Evolutionary conservation across 2,888 invertebrate species (phyloP), one percentile per base, ranked within the genome.

Genomic region (Dicycla oo): DNA sequence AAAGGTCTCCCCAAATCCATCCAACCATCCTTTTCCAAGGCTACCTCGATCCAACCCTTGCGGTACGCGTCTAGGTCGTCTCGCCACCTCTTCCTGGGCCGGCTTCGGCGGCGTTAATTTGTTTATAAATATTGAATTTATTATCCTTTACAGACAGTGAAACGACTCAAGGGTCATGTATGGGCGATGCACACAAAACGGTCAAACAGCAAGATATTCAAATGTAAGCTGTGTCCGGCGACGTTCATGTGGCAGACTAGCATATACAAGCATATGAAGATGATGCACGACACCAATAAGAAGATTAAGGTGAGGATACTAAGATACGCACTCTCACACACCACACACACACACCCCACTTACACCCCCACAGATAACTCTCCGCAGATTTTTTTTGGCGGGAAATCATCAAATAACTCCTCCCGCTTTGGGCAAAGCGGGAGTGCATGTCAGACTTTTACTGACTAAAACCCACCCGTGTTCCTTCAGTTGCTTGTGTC

Each of bases 181-280:
- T 95, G 95, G 95, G 92, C 95, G 68, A 95, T 95, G 95, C 95
- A 95, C 87, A 95, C 95, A 0, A 93, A 92, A 57, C 88, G 95
- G 0, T 90, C 94, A 0, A 89, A 88, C 18, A 79, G 87, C 0
- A 94, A 93, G 76, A 92, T 89, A 60, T 95, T 88, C 89, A 93
- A 93, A 18, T 95, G 95, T 73, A 89, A 91, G 23, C 88, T 94
- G 0, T 95, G 95, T 43, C 93, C 95, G 0, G 95, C 95, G 1
- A 95, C 95, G 0, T 95, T 95, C 88, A 92, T 93, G 7, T 95
- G 95, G 95, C 95, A 95, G 83, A 95, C 95, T 0, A 93, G 93
- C 53, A 94, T 95, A 11, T 95, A 95, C 89, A 95, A 95, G 43
- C 95, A 95, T 43, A 91, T 93, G 85, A 94, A 94, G 85, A 94